These are phyloP conservation scores for Zosterops pallidus DNA, from an alignment of 2,113 vertebrate genomes.

Conservation along the genomic window DNA sequence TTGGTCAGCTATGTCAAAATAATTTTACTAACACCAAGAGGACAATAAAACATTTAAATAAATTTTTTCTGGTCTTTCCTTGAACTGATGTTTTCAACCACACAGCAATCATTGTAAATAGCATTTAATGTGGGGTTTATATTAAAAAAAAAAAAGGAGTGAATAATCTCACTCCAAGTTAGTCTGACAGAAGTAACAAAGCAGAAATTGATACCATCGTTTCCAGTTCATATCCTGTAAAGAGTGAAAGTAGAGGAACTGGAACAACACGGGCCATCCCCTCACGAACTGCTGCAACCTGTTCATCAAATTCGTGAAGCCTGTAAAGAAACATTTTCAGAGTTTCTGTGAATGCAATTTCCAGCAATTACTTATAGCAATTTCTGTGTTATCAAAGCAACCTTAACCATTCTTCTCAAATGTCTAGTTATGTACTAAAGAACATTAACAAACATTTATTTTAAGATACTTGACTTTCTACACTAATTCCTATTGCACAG, in stretches of 20 bases:
- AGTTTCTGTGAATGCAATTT: neutral
- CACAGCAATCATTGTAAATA: neutral
- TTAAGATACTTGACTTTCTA: neutral
- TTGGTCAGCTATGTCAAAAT: neutral
- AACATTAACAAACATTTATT: neutral
- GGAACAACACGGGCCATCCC: constrained; percentile 98
- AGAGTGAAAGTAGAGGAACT: constrained; percentile 93
- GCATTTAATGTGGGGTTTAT: neutral
- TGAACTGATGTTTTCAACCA: neutral
- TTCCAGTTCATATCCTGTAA: constrained; percentile 96
- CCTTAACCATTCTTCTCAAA: neutral
- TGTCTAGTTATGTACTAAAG: neutral
- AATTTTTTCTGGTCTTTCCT: neutral
- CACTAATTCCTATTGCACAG: neutral
- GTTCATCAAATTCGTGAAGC: constrained; percentile 97
- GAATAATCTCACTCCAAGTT: neutral
- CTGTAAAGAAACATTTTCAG: constrained; percentile 68
- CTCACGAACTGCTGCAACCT: constrained; percentile 94
- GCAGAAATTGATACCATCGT: constrained; percentile 84
- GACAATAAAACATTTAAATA: neutral
- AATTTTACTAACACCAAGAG: neutral
- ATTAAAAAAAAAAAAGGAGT: neutral
- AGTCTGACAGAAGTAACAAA: neutral
- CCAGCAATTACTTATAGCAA: neutral
- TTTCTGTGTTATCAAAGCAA: neutral